Percentiles rank a stretch among this genome's conserved stretches.
phyloP scores from a whole-genome alignment of 2,888 invertebrate species.

The Shargacucullia verbasci region DNA sequence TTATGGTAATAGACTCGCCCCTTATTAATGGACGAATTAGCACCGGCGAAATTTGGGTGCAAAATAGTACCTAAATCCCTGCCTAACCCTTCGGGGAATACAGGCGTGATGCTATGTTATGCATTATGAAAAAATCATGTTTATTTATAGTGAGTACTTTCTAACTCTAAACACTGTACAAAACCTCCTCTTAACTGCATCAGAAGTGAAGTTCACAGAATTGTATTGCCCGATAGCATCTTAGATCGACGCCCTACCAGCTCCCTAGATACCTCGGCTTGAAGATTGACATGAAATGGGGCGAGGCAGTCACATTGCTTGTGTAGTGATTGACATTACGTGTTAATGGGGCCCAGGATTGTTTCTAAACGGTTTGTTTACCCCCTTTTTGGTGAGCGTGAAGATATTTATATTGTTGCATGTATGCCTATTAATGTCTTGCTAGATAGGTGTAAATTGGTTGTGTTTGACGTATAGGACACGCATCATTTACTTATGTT shows the following conservation, averaged over 20 bases:
- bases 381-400: constrained; percentile 47
- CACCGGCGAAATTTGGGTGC: too few species aligned
- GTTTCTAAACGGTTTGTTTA: constrained; percentile 56
- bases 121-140: too few species aligned
- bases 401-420: constrained; percentile 51
- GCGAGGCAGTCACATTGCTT: constrained; percentile 61
- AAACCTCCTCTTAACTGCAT: constrained; percentile 6
- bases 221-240: constrained; percentile 45
- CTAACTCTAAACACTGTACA: too few species aligned
- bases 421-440: constrained; percentile 50
- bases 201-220: constrained; percentile 45
- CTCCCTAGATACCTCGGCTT: constrained; percentile 28
- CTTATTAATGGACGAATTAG: too few species aligned
- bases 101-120: too few species aligned
- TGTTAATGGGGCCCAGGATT: constrained; percentile 69
- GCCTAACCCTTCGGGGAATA: too few species aligned
- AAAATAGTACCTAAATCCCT: too few species aligned
- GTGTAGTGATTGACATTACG: constrained; percentile 70
- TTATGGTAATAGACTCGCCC: too few species aligned
- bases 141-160: too few species aligned
- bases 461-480: constrained; percentile 1
- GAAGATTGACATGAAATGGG: constrained; percentile 75
- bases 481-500: too few species aligned
- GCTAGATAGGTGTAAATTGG: constrained; percentile 29
- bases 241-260: constrained; percentile 37